Conservation (phyloP, 2,113 vertebrate species). For the Protobothrops mucrosquamatus region DNA sequence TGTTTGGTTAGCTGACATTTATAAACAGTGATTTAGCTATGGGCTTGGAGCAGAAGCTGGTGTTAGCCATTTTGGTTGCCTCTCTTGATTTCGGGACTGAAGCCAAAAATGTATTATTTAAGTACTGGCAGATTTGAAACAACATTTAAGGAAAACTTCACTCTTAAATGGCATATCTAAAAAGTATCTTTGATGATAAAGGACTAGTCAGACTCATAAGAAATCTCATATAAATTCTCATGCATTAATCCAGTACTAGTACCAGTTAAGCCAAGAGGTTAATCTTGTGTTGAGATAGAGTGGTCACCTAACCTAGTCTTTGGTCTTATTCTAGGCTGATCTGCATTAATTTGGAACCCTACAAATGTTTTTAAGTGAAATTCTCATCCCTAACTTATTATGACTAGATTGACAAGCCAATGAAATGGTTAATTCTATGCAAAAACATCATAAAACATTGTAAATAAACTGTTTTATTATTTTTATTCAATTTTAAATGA, state of each 20-base stretch:
- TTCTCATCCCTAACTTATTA: neutral
- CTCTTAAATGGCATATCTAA: constrained; percentile 25
- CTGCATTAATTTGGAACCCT: neutral
- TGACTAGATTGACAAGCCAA: neutral
- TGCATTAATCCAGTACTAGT: neutral
- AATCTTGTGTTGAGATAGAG: neutral
- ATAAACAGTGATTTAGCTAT: neutral
- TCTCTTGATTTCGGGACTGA: neutral
- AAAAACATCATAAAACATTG: neutral
- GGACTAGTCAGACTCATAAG: constrained; percentile 40
- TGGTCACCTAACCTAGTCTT: neutral
- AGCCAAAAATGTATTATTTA: neutral
- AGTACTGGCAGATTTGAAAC: neutral
- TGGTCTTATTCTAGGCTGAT: neutral
- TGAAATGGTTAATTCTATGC: neutral
- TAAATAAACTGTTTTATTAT: neutral
- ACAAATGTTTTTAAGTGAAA: neutral
- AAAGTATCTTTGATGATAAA: neutral
- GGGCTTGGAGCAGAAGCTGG: neutral
- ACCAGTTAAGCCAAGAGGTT: neutral
- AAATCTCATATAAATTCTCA: constrained; percentile 35
- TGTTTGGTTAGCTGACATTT: neutral
- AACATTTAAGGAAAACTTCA: neutral
- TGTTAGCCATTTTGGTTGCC: neutral
- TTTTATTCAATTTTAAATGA: neutral